Conservation (phyloP, 1,140 invertebrate genomes). For the Drosophila pallidifrons region DNA sequence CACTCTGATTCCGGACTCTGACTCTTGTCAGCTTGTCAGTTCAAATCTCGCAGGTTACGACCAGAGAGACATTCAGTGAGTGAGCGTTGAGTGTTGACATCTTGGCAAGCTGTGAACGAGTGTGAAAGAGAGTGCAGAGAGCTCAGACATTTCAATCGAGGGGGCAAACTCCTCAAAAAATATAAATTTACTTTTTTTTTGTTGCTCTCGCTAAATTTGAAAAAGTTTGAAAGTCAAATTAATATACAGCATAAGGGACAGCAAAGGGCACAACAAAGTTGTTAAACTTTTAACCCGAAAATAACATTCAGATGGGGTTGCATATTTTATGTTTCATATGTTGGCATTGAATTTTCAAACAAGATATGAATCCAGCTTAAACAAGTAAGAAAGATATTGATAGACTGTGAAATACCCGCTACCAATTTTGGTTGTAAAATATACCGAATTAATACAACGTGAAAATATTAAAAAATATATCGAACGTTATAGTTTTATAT, state of each 20-base stretch:
- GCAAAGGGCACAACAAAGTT: neutral
- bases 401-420: too few species aligned
- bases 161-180: too few species aligned
- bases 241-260: neutral
- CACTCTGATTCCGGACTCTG: neutral
- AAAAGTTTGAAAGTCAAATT: constrained; percentile 14
- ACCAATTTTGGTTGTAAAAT: too few species aligned
- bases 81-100: constrained; percentile 2
- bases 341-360: neutral
- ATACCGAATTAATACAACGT: too few species aligned
- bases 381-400: too few species aligned
- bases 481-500: too few species aligned
- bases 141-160: too few species aligned
- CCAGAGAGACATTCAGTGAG: neutral
- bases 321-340: neutral
- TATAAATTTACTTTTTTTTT: neutral
- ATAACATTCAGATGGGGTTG: neutral
- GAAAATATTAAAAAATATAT: too few species aligned
- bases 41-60: constrained; percentile 10
- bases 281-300: constrained; percentile 1
- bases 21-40: constrained; percentile 11
- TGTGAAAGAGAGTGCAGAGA: neutral
- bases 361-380: neutral
- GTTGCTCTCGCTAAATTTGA: neutral
- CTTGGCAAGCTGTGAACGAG: neutral